Evolutionary conservation across 2,113 vertebrate species (phyloP), one percentile per base, ranked within the genome.

Genomic region (Tupaia chinensis): DNA sequence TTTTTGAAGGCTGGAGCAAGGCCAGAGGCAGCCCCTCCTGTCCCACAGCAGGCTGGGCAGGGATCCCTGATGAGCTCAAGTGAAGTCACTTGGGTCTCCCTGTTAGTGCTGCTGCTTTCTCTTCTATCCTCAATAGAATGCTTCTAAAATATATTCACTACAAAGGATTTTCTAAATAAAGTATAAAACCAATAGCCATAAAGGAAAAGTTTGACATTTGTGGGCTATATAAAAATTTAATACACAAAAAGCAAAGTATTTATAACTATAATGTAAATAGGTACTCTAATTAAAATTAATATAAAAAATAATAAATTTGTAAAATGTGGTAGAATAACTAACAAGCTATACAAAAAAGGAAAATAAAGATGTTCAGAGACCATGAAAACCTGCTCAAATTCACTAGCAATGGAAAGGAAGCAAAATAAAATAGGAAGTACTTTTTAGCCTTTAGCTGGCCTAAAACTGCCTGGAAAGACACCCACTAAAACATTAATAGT

Each of bases 121-220:
- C 44, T 44, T 44, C 44, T 44, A 44, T 44, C 44, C 44, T 44
- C 44, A 44, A 4, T 44, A 44, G 44, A 44, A 44, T 44, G 44
- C 44, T 44, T 44, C 44, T 44, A 44, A 44, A 44, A 14, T 63
- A 14, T 53, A 17, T 87, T 11, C 23, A 15, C 9, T 34, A 60
- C 58, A 20, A 70, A 92, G 86, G 13, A 6, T 3, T 73, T 84
- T 95, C 72, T 91, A 79, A 90, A 78, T 78, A 83, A 86, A 68
- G 44, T 81, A 63, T 27, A 80, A 73, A 80, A 80, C 76, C 27
- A 92, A 3, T 34, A 60, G 9, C 12, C 44, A 34, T 44, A 23
- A 89, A 76, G 68, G 29, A 77, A 87, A 65, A 93, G 10, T 14
- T 54, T 54, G 32, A 66, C 27, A 63, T 60, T 82, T 91, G 10